phyloP scores from a whole-genome alignment of 2,888 invertebrate species.

The Maniola hyperantus region DNA sequence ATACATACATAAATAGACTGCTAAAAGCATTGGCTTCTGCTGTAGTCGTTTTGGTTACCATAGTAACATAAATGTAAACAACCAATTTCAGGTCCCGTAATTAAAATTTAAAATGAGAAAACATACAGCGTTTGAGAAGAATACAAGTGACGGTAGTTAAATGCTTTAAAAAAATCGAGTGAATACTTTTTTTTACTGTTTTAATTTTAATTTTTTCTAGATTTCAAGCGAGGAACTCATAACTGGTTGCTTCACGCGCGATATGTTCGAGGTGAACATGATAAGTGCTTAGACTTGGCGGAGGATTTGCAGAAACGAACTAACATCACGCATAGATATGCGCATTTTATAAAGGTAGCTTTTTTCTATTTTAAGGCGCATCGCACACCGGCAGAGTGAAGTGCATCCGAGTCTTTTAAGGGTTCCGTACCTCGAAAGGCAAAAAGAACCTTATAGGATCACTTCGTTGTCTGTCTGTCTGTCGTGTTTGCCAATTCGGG shows the following conservation, averaged over 20 bases:
- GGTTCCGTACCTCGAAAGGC: too few species aligned
- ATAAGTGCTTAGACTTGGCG: conserved; percentile 61
- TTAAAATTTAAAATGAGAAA: conserved; percentile 33
- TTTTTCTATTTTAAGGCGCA: too few species aligned
- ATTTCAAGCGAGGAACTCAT: conserved; percentile 55
- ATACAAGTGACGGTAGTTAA: conserved; percentile 27
- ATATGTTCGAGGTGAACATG: conserved; percentile 73
- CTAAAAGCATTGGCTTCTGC: too few species aligned
- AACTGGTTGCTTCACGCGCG: conserved; percentile 75
- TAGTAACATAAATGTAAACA: conserved; percentile 23
- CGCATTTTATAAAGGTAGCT: conserved; percentile 68
- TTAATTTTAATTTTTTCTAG: conserved; percentile 44
- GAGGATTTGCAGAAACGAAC: conserved; percentile 63
- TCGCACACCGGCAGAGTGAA: too few species aligned
- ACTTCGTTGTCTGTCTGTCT: too few species aligned
- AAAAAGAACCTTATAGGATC: too few species aligned
- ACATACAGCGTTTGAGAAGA: conserved; percentile 27
- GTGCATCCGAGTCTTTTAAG: too few species aligned
- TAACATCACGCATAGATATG: conserved; percentile 68
- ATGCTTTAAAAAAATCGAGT: neutral
- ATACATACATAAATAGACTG: too few species aligned
- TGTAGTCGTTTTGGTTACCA: conserved; percentile 20
- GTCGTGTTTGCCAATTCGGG: too few species aligned
- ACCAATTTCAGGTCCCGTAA: neutral
- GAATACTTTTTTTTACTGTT: neutral